Evolutionary conservation across 2,888 invertebrate genomes (phyloP), one percentile per base, ranked within the genome.

Genomic region (Chesias legatella): DNA sequence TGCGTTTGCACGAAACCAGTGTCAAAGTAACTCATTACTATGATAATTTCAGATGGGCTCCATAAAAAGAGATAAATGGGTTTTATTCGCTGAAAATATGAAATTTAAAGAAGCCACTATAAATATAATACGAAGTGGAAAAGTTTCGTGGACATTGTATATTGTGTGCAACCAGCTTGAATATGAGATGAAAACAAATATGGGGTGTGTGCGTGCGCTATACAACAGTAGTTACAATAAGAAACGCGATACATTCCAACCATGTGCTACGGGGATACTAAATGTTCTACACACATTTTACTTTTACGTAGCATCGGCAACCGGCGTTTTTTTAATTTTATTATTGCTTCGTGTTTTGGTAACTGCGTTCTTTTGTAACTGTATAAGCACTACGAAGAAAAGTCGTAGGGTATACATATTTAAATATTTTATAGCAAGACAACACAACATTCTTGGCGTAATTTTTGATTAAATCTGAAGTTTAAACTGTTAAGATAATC

Each of bases 21-120:
- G 43, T 36, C 46, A 60, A 55, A 56, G 51, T 40, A 53, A 48
- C 56, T 59, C 56, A 63, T 63, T 60, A 52, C 51, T 52, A 58
- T 54, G 55, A 58, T 65, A 57, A 62, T 58, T 54, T 51, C 41
- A 30, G 42, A 48, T 36, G 40, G 28, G 41, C 20, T 42, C 43
- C 48, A 52, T 61, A 57, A 62, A 60, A 58, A 55, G 43, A 53
- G 51, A 58, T 58, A 52, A 55, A 59, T 55, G 51, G 24, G 33
- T 30, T 27, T 10, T 32, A 28, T 32, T 39, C 33, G 43, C 33
- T 43, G 46, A 27, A 35, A 48, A 42, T 46, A 39, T 42, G 21
- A 46, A 46, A 43, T 48, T 48, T 46, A 36, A 43, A 41, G 33
- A 35, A 30, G 40, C 13, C 25, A 33, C 29, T 21, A 40, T 40